Evolutionary conservation across 2,888 invertebrate genomes (phyloP).

Genomic region (Danaus chrysippus): DNA sequence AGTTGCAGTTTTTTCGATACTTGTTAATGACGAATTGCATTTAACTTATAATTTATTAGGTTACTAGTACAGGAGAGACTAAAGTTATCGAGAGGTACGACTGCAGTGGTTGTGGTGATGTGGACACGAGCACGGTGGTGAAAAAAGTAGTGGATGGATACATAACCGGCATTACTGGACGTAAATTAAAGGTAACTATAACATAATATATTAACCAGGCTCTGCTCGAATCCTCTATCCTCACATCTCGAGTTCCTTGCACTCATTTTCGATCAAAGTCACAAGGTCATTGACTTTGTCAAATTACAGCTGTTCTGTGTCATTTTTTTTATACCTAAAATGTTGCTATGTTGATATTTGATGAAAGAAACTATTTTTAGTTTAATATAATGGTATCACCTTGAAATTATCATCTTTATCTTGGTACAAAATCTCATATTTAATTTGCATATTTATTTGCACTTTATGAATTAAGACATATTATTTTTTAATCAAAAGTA

Average conservation of each 20-base stretch:
- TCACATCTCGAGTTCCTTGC: slow-evolving; percentile 5
- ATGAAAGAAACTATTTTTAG: neutral
- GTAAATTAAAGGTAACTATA: slow-evolving; percentile 87
- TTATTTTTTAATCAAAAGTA: no score
- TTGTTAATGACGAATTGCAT: slow-evolving; percentile 21
- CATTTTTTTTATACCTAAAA: slow-evolving; percentile 19
- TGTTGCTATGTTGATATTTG: slow-evolving; percentile 16
- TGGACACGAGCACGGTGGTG: slow-evolving; percentile 87
- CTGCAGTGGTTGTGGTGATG: slow-evolving; percentile 98
- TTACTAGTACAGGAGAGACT: slow-evolving; percentile 91
- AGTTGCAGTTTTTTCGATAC: slow-evolving; percentile 43
- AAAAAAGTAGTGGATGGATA: slow-evolving; percentile 81
- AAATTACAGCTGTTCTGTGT: slow-evolving; percentile 39
- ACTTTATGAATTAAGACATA: no score
- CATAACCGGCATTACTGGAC: slow-evolving; percentile 92
- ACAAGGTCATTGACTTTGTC: slow-evolving; percentile 39
- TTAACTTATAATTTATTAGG: slow-evolving; percentile 71
- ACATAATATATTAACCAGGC: slow-evolving; percentile 9
- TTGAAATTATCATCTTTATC: slow-evolving; percentile 5
- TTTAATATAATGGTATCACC: neutral
- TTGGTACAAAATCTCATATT: no score
- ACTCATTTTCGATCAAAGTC: slow-evolving; percentile 23
- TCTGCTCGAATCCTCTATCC: neutral
- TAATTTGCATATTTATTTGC: no score
- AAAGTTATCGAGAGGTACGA: slow-evolving; percentile 97